These are phyloP conservation scores for Mamestra configurata DNA, from an alignment of 1,140 invertebrate genomes.

Conservation along the genomic window DNA sequence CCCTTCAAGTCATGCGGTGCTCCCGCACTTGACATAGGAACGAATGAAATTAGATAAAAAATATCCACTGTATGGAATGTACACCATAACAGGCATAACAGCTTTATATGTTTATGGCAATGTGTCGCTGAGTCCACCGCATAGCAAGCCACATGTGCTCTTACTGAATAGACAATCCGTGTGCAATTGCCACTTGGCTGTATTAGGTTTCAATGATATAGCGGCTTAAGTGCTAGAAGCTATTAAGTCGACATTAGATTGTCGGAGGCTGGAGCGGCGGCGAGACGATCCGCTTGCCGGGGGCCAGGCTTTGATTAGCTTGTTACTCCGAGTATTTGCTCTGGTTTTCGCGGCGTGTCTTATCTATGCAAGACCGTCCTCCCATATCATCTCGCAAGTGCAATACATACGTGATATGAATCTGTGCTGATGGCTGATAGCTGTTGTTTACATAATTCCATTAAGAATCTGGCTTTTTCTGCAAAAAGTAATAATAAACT, in stretches of 20 bases:
- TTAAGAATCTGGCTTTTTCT: conserved; percentile 9
- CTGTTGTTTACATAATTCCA: conserved; percentile 48
- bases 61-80: conserved; percentile 2
- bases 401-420: conserved; percentile 68
- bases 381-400: conserved; percentile 70
- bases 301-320: conserved; percentile 71
- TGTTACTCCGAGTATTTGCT: conserved; percentile 70
- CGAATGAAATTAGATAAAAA: conserved; percentile 20
- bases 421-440: conserved; percentile 58
- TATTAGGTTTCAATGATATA: conserved; percentile 57
- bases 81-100: background rate
- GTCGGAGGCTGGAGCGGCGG: conserved; percentile 42
- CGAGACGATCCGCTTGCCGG: conserved; percentile 57
- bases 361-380: conserved; percentile 68
- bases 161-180: conserved; percentile 25
- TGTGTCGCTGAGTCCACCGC: background rate
- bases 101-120: conserved; percentile 21
- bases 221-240: conserved; percentile 59
- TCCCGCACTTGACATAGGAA: conserved; percentile 41
- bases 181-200: conserved; percentile 54
- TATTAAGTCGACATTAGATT: conserved; percentile 66
- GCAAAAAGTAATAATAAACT: conserved; percentile 19
- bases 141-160: conserved; percentile 24
- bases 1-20: background rate
- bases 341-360: conserved; percentile 73